Percentiles rank a stretch among this genome's conserved stretches.
Evolutionary conservation across 2,888 invertebrate genomes (phyloP).

Genomic region (Diarsia rubi): DNA sequence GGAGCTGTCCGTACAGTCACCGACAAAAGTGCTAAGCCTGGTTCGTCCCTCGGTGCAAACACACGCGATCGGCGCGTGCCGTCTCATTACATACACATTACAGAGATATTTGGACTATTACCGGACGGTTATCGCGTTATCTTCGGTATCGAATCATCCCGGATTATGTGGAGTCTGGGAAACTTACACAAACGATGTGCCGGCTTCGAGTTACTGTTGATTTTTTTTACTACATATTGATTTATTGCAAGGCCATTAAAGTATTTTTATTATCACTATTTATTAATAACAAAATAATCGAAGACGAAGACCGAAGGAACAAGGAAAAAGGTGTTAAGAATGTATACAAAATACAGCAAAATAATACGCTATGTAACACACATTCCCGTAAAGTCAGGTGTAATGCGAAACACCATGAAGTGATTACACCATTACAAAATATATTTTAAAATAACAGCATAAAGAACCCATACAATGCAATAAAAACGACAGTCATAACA

Average conservation of each 20-base stretch:
- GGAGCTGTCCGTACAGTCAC: slow-evolving; percentile 74
- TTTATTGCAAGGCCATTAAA: slow-evolving; percentile 27
- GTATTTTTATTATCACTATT: slow-evolving; percentile 3
- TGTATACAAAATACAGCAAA: slow-evolving; percentile 18
- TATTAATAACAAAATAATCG: no score
- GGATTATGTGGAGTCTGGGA: slow-evolving; percentile 83
- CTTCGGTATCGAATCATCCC: slow-evolving; percentile 79
- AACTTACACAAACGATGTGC: slow-evolving; percentile 60
- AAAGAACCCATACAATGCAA: slow-evolving; percentile 74
- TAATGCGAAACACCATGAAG: slow-evolving; percentile 29
- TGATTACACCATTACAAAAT: slow-evolving; percentile 50
- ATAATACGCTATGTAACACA: slow-evolving; percentile 32
- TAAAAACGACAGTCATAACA: slow-evolving; percentile 86
- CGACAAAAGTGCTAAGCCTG: slow-evolving; percentile 87
- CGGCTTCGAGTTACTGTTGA: slow-evolving; percentile 34
- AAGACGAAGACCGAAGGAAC: neutral
- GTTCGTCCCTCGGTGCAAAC: slow-evolving; percentile 70
- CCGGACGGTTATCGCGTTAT: slow-evolving; percentile 87
- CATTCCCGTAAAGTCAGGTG: slow-evolving; percentile 21
- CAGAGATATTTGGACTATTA: slow-evolving; percentile 86
- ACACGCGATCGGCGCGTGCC: slow-evolving; percentile 82
- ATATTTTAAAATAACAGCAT: slow-evolving; percentile 59
- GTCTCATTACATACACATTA: slow-evolving; percentile 85
- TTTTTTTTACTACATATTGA: neutral
- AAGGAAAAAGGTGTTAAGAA: slow-evolving; percentile 22